phyloP scores from a whole-genome alignment of 35 echinoderm and acorn worm genomes.

The Chiridota heheva region DNA sequence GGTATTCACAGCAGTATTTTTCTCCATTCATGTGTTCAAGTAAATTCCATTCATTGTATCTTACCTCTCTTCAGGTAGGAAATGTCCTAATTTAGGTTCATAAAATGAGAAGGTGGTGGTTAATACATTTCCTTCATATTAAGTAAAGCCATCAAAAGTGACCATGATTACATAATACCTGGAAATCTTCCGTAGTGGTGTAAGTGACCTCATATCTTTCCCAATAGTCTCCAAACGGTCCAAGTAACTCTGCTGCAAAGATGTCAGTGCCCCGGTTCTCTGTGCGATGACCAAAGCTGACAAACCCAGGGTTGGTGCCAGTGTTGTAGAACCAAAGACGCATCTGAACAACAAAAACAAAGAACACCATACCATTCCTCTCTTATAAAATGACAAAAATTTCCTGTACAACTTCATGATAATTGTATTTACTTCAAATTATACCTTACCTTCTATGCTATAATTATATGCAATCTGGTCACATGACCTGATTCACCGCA shows the following conservation, averaged over 20 bases:
- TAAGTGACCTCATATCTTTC: slow-evolving; percentile 10
- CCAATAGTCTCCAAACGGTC: slow-evolving; percentile 31
- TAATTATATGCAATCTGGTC: not conserved
- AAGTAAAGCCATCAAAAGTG: no score
- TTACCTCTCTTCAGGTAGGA: no score
- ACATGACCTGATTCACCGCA: not conserved
- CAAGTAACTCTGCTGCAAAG: not conserved
- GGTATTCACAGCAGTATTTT: no score
- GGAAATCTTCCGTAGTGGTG: slow-evolving; percentile 3
- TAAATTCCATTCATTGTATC: no score
- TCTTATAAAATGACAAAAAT: not conserved
- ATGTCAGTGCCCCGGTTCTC: not conserved
- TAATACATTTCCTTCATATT: no score
- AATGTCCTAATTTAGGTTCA: no score
- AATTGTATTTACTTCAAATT: not conserved
- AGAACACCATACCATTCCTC: not conserved
- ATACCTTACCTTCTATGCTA: not conserved
- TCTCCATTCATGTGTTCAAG: no score
- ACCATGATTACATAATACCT: no score
- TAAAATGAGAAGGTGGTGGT: no score
- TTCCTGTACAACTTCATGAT: not conserved
- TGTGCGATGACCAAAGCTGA: slow-evolving; percentile 13
- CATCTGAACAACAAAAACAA: slow-evolving; percentile 22
- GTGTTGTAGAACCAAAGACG: slow-evolving; percentile 21
- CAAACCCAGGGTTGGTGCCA: slow-evolving; percentile 16